These are phyloP conservation scores for Hydrochoerus hydrochaeris DNA, from an alignment of 2,113 vertebrate species.

Conservation along the genomic window DNA sequence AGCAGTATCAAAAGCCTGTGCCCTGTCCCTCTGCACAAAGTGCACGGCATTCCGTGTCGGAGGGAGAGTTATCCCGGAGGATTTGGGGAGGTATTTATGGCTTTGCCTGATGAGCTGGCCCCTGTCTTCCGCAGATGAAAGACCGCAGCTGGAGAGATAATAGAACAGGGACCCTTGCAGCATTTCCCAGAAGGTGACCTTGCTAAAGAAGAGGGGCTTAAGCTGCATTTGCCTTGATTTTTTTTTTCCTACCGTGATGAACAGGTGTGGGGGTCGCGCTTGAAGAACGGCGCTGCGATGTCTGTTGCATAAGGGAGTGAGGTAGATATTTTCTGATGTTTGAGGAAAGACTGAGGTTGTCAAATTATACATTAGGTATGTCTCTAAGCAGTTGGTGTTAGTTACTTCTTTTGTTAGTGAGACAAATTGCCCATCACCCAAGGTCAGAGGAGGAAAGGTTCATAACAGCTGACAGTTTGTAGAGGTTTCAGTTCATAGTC, in stretches of 20 bases:
- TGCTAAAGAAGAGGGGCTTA: conserved; percentile 51
- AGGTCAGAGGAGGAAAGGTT: background rate
- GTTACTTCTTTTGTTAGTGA: background rate
- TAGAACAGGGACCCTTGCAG: conserved; percentile 54
- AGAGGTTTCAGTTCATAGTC: background rate
- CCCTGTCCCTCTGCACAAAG: conserved; percentile 75
- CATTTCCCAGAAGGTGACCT: conserved; percentile 73
- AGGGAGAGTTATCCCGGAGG: conserved; percentile 86
- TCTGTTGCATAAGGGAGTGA: background rate
- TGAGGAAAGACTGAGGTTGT: background rate
- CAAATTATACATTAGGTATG: background rate
- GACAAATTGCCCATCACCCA: background rate
- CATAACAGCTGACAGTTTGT: background rate
- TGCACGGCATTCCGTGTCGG: conserved; percentile 88
- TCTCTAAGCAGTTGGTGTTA: background rate
- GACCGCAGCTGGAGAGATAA: conserved; percentile 81
- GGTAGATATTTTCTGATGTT: background rate
- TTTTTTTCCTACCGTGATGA: conserved; percentile 54
- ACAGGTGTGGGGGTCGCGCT: conserved; percentile 12
- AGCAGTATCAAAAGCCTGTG: conserved; percentile 86
- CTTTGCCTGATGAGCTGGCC: conserved; percentile 80
- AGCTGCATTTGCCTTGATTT: conserved; percentile 45
- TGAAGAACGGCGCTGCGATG: background rate
- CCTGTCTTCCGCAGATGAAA: conserved; percentile 81
- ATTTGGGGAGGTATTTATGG: conserved; percentile 84